Base-by-base conservation (phyloP, 2,113 vertebrate genomes). In the Falcunculus frontatus region DNA sequence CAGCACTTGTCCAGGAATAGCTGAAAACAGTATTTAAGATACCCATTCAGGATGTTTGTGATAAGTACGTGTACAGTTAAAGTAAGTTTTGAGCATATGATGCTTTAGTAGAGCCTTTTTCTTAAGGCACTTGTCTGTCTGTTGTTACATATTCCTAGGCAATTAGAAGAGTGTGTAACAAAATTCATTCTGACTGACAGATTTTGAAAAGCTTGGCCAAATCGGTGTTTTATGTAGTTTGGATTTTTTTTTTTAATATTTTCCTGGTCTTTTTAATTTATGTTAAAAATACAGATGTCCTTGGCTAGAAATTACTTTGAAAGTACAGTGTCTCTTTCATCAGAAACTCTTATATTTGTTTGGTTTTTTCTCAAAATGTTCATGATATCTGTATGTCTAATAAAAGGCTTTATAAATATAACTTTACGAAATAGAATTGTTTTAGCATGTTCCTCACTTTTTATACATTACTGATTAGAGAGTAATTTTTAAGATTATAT, bases 1-100 rank as follows among this genome's bases (percentile, higher is more conserved):
- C 77, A 91, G n/a, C 52, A 70, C 96, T 98, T 96, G 75, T 91
- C 89, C 94, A 91, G 92, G 68, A 96, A 88, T 90, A 90, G 69
- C 92, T 96, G 57, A 83, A 96, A 93, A 90, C 55, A 63, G 50
- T 65, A 19, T 92, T 96, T 78, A 88, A 95, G 93, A 82, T 90
- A 89, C 33, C 52, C 33, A 56, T 94, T 95, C 88, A 86, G 32
- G 75, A 57, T 92, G 95, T 96, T 76, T 92, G 76, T 90, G 65
- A 80, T 96, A 87, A 91, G 74, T 91, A 78, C 55, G 86, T 95
- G 75, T 53, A 85, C 93, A 98, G 78, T 95, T 97, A 55, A 76
- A 92, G 63, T 87, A 95, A 91, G 78, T 95, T 93, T 96, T 80
- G 53, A 95, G 55, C 37, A 89, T 49, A 56, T 27, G 86, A 91